Conservation (phyloP, 2,113 vertebrate species). For the Laticauda laticaudata region DNA sequence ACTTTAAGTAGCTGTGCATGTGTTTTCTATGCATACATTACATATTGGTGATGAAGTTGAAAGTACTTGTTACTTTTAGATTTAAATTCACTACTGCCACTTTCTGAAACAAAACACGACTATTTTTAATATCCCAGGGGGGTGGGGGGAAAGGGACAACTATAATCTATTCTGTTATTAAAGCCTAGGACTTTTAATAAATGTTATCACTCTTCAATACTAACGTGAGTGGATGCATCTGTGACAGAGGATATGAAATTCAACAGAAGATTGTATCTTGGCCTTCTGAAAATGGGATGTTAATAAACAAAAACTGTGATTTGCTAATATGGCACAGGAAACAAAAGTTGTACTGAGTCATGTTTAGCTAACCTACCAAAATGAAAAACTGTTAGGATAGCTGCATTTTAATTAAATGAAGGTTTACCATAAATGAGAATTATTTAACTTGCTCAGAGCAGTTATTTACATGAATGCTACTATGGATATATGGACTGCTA, state of each 20-base stretch:
- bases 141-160: constrained; percentile 12
- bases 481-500: constrained; percentile 11
- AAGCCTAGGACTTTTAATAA: constrained; percentile 90
- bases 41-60: neutral
- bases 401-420: constrained; percentile 48
- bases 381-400: neutral
- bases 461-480: neutral
- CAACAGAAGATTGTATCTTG: constrained; percentile 69
- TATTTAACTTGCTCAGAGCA: neutral
- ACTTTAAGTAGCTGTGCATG: neutral
- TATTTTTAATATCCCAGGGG: constrained; percentile 60
- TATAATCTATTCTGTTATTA: constrained; percentile 71
- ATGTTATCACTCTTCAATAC: constrained; percentile 71
- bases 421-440: constrained; percentile 25
- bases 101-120: constrained; percentile 59
- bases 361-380: constrained; percentile 3
- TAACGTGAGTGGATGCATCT: constrained; percentile 59
- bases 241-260: constrained; percentile 71
- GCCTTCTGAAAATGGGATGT: constrained; percentile 50
- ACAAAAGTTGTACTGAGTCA: constrained; percentile 44
- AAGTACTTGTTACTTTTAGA: neutral
- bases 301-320: constrained; percentile 46
- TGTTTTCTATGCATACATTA: neutral
- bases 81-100: constrained; percentile 37
- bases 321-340: constrained; percentile 38